Evolutionary conservation across 2,888 invertebrate species (phyloP), one percentile per base, ranked within the genome.

Genomic region (Pyrrhosoma nymphula): DNA sequence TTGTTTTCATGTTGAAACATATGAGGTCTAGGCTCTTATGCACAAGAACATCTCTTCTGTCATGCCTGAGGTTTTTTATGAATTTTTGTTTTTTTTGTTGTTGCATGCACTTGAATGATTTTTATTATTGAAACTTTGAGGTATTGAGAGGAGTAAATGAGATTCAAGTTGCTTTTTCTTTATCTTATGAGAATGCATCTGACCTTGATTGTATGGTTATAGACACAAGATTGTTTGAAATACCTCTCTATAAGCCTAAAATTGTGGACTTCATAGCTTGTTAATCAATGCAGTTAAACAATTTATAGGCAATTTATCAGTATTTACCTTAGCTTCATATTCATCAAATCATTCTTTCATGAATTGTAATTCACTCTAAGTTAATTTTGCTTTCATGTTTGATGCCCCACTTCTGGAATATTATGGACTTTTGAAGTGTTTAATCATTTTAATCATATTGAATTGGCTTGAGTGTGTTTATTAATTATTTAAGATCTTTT

Each of bases 1-100:
- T 35, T 82, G 82, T 35, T 82, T 82, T 35, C 82, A 82, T 35
- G 82, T 35, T 82, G 82, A 82, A 82, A 82, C 69, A 69, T n/a
- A 35, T 82, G 82, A 82, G 82, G 82, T 69, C 69, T 69, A 69
- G 69, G 35, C 82, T 82, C 82, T 82, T 82, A 26, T 82, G 82
- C 82, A 82, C 82, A 82, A 82, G 82, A 82, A 82, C 35, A 35
- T 18, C 10, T 82, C 82, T 69, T 82, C 82, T 82, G 23, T 35
- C 35, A 35, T 35, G 18, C 12, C 82, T 82, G 82, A 82, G 82
- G 35, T 82, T 82, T 69, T 69, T 30, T 26, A 82, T 82, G 18
- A 35, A 30, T 82, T 35, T 14, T 1, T n/a, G 12, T 60, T 60
- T n/a, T n/a, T 12, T 69, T 69, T n/a, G 69, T 69, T 69, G 69